Evolutionary conservation across 2,113 vertebrate species (phyloP).

Genomic region (Oreotragus oreotragus): DNA sequence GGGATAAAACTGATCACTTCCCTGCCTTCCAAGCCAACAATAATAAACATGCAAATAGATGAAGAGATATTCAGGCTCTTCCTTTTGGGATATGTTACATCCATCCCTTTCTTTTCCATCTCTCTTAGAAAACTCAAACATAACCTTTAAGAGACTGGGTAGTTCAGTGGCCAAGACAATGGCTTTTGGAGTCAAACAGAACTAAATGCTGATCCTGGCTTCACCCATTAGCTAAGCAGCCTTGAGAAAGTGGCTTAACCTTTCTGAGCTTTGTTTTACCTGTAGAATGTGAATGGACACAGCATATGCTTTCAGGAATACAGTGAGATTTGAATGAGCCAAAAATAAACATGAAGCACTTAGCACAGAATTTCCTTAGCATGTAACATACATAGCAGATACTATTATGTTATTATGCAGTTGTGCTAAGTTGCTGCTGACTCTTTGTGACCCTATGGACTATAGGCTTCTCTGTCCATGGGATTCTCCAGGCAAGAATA

Average conservation of each 20-base stretch:
- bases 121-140: not conserved
- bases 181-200: not conserved
- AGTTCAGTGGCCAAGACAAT: not conserved
- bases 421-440: not conserved
- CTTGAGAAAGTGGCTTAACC: not conserved
- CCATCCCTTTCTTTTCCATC: not conserved
- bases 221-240: not conserved
- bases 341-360: not conserved
- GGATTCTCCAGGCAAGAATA: not conserved
- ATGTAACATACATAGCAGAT: fast-evolving
- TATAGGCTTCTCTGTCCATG: not conserved
- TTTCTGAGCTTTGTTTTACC: not conserved
- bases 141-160: not conserved
- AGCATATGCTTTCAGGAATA: not conserved
- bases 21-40: not conserved
- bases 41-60: not conserved
- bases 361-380: not conserved
- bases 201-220: not conserved
- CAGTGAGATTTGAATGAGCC: not conserved
- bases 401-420: not conserved
- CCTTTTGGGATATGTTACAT: not conserved
- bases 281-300: not conserved
- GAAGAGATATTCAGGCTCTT: not conserved
- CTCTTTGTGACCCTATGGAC: not conserved
- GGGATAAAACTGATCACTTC: not conserved